phyloP scores from a whole-genome alignment of 2,888 invertebrate genomes.

The Cheilosia soror region DNA sequence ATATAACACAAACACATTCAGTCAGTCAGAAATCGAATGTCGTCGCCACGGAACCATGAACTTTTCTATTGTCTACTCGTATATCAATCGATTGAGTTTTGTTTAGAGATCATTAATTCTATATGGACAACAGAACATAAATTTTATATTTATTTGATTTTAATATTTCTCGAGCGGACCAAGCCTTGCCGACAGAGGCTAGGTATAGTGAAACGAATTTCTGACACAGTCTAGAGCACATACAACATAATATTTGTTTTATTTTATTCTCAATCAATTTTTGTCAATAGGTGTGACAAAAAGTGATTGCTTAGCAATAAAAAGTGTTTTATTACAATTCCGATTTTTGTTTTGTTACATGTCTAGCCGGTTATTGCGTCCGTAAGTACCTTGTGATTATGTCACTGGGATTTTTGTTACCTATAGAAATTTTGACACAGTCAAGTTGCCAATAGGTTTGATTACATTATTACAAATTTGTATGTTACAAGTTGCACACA shows the following conservation, averaged over 20 bases:
- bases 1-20: constrained; percentile 18
- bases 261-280: neutral
- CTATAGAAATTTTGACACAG: neutral
- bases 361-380: constrained; percentile 64
- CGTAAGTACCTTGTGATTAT: constrained; percentile 55
- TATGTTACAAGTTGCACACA: neutral
- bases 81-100: constrained; percentile 13
- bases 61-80: neutral
- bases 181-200: neutral
- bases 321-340: neutral
- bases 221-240: constrained; percentile 21
- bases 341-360: constrained; percentile 60
- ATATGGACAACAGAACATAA: too few relatives aligned
- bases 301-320: constrained; percentile 11
- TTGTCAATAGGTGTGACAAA: constrained; percentile 37
- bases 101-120: constrained; percentile 15
- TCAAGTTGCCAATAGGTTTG: neutral
- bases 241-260: neutral
- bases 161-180: constrained; percentile 22
- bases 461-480: neutral
- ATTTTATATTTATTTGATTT: constrained; percentile 5
- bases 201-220: constrained; percentile 5
- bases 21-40: neutral
- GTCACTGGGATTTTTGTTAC: constrained; percentile 1
- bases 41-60: neutral